phyloP scores from a whole-genome alignment of 2,888 invertebrate species.

The Phymatocera aterrima region DNA sequence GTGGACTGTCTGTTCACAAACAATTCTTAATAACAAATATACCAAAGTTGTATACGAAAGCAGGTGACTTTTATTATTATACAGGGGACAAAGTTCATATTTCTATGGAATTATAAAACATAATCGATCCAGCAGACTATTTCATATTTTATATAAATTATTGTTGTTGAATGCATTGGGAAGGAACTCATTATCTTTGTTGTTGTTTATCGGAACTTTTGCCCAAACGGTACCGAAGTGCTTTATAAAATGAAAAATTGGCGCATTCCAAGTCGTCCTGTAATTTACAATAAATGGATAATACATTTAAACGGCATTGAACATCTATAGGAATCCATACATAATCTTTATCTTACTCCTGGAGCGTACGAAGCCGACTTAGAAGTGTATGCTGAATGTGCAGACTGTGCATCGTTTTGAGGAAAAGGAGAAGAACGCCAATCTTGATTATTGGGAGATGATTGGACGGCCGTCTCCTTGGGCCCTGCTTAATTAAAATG shows the following conservation, averaged over 20 bases:
- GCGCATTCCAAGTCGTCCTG: constrained; percentile 4
- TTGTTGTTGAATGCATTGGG: background rate
- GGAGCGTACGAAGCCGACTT: background rate
- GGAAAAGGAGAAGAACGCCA: background rate
- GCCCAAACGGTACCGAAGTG: background rate
- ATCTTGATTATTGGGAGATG: background rate
- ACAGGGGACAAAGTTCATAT: background rate
- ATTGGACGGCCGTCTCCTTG: constrained; percentile 13
- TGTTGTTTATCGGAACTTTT: background rate
- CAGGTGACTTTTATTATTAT: background rate
- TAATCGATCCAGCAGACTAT: background rate
- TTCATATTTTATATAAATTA: background rate
- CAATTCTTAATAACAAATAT: background rate
- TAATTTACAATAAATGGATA: background rate
- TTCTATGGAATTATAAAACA: background rate
- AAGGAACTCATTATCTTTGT: background rate
- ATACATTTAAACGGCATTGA: background rate
- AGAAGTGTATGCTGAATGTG: background rate
- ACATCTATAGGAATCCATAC: background rate
- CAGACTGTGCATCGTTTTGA: background rate
- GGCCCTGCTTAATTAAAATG: background rate
- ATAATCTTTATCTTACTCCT: background rate
- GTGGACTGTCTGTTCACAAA: no score
- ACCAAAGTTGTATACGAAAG: background rate
- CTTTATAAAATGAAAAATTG: constrained; percentile 33